phyloP scores from a whole-genome alignment of 2,888 invertebrate species.

The Hermaeophaga mercurialis region DNA sequence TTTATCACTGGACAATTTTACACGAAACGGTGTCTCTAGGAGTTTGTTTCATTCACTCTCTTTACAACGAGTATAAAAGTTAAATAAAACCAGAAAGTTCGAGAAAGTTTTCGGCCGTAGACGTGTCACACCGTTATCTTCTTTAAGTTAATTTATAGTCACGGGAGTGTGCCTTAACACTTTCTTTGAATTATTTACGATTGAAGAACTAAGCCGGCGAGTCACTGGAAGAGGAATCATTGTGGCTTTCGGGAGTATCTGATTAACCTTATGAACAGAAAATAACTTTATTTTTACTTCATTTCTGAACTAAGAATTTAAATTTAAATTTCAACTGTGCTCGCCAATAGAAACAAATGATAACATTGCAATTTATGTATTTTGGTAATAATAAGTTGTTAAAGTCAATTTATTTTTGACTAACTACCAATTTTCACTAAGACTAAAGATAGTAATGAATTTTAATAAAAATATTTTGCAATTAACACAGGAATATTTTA shows the following conservation, averaged over 20 bases:
- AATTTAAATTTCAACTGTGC: too few species aligned
- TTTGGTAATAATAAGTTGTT: too few species aligned
- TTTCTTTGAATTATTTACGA: constrained; percentile 30
- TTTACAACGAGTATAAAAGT: constrained; percentile 28
- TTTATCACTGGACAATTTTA: constrained; percentile 24
- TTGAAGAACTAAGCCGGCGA: constrained; percentile 19
- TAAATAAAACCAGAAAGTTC: constrained; percentile 25
- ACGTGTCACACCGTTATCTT: constrained; percentile 30
- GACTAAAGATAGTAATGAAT: too few species aligned
- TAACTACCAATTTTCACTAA: too few species aligned
- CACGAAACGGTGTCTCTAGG: constrained; percentile 22
- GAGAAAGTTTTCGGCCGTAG: constrained; percentile 23
- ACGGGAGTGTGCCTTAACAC: constrained; percentile 22
- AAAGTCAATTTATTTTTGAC: too few species aligned
- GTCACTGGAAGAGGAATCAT: constrained; percentile 9
- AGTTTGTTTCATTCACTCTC: constrained; percentile 27
- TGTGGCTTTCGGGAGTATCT: constrained; percentile 3
- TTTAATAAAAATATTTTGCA: too few species aligned
- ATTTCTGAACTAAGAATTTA: too few species aligned
- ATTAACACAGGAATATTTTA: too few species aligned
- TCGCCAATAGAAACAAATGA: too few species aligned
- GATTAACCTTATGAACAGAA: not conserved
- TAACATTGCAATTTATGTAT: too few species aligned
- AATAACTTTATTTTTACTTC: too few species aligned
- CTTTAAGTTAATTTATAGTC: constrained; percentile 32